Percentiles rank a stretch among this genome's conserved stretches.
phyloP scores from a whole-genome alignment of 2,113 vertebrate genomes.

The Probosciger aterrimus region DNA sequence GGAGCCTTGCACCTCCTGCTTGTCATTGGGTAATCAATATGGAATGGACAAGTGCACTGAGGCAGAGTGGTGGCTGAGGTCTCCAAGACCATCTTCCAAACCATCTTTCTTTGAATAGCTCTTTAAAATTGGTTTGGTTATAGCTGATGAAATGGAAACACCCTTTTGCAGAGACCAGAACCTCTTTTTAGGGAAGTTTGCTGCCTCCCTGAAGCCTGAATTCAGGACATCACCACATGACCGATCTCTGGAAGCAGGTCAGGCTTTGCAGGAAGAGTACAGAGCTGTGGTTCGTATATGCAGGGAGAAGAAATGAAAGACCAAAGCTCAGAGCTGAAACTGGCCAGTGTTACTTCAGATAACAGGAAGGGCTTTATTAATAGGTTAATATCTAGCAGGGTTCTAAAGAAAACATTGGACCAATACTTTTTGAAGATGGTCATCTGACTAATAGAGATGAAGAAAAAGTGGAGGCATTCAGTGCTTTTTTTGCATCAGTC shows the following conservation, averaged over 20 bases:
- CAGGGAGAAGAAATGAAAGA: not conserved
- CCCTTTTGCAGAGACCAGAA: not conserved
- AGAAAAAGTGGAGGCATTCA: not conserved
- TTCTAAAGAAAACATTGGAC: not conserved
- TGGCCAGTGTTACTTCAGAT: not conserved
- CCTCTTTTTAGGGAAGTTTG: not conserved
- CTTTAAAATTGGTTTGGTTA: no score
- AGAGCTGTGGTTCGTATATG: not conserved
- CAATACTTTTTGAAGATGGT: not conserved
- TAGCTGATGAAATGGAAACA: not conserved
- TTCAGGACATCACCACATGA: not conserved
- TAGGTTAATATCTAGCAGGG: not conserved
- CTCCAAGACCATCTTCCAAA: no score
- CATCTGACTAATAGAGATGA: not conserved
- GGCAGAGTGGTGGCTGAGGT: no score
- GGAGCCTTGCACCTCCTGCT: not conserved
- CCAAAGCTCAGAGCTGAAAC: not conserved
- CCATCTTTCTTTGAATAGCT: no score
- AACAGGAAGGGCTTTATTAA: not conserved
- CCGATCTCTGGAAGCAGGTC: not conserved
- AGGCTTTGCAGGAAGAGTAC: not conserved
- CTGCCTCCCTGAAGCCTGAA: not conserved
- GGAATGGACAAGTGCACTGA: not conserved
- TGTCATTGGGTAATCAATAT: not conserved
- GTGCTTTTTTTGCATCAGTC: not conserved